phyloP scores from a whole-genome alignment of 2,113 vertebrate genomes.

The Galeopterus variegatus region DNA sequence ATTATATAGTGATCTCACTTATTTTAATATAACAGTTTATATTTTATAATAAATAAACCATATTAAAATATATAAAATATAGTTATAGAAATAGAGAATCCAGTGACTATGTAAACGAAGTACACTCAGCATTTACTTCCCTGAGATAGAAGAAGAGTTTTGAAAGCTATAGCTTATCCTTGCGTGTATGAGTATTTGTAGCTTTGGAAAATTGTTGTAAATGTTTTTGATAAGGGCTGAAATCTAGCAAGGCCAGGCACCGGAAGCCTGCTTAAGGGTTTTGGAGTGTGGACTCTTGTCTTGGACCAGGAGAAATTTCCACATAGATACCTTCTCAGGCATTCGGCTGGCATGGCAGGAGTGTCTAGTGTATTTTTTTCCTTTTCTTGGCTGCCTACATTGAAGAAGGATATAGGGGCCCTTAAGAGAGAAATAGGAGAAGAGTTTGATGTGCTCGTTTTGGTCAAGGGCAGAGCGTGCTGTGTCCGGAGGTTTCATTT shows the following conservation, averaged over 20 bases:
- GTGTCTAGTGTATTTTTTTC: not conserved
- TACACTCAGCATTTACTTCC: accelerated
- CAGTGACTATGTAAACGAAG: not conserved
- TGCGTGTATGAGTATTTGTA: not conserved
- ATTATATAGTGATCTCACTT: not conserved
- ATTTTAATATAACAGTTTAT: not conserved
- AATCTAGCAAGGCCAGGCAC: not conserved
- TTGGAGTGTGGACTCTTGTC: not conserved
- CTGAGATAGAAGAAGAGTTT: not conserved
- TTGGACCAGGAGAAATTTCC: not conserved
- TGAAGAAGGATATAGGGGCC: not conserved
- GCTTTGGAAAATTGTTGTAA: not conserved
- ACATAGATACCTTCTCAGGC: not conserved
- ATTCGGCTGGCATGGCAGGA: not conserved
- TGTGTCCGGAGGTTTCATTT: not conserved
- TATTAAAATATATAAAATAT: not conserved
- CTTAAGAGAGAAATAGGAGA: not conserved
- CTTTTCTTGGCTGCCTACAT: not conserved
- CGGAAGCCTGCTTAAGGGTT: not conserved
- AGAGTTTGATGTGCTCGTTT: not conserved
- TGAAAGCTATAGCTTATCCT: not conserved
- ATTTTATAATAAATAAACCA: not conserved
- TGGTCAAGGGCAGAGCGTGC: not conserved
- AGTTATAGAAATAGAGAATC: not conserved
- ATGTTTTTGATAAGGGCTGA: not conserved